These are phyloP conservation scores for Bucco capensis DNA, from an alignment of 2,113 vertebrate genomes.

Conservation along the genomic window DNA sequence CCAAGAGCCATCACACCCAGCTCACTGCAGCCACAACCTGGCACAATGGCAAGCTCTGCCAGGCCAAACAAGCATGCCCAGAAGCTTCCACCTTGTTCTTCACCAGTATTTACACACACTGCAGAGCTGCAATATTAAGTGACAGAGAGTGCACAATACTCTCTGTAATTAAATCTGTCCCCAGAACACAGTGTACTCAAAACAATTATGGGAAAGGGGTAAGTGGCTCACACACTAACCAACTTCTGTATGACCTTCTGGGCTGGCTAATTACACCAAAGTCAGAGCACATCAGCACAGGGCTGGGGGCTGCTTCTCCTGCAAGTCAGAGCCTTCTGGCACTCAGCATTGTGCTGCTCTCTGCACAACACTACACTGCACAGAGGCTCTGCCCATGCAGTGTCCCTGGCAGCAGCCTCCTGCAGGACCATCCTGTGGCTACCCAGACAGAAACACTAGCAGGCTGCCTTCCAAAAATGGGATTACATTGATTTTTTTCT, in stretches of 20 bases:
- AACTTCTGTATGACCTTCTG: not conserved
- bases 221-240: not conserved
- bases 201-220: not conserved
- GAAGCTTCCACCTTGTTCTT: not conserved
- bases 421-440: too few species aligned
- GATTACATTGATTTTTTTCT: too few species aligned
- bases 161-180: not conserved
- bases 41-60: not conserved
- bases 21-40: fast-evolving
- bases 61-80: fast-evolving
- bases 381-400: too few species aligned
- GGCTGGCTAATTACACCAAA: not conserved
- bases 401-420: not conserved
- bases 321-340: fast-evolving
- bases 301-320: not conserved
- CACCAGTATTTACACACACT: fast-evolving
- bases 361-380: too few species aligned
- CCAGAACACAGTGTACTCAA: not conserved
- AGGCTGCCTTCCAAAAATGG: too few species aligned
- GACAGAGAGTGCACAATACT: not conserved
- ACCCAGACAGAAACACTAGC: too few species aligned
- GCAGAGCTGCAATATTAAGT: not conserved
- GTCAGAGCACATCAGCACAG: not conserved
- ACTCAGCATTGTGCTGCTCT: too few species aligned
- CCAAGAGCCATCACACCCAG: fast-evolving